Percentiles rank a stretch among this genome's conserved stretches.
phyloP scores from a whole-genome alignment of 2,113 vertebrate species.

The Bambusicola thoracicus region DNA sequence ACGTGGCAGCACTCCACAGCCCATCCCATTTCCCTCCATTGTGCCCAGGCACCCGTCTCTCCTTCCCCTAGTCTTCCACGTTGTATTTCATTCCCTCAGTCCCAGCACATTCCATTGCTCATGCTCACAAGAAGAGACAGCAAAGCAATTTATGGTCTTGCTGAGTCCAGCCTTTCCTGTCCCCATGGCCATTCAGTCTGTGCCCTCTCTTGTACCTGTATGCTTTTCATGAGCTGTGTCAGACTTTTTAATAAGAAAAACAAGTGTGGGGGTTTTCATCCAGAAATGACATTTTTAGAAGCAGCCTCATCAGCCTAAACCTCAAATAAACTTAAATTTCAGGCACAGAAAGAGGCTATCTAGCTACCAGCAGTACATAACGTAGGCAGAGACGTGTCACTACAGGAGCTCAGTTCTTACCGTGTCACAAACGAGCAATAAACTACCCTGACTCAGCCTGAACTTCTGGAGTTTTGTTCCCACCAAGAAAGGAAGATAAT shows the following conservation, averaged over 20 bases:
- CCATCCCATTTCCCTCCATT: background rate
- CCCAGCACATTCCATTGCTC: background rate
- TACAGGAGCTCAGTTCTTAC: background rate
- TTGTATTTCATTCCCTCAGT: background rate
- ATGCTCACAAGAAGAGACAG: background rate
- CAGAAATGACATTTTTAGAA: background rate
- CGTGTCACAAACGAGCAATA: conserved; percentile 10
- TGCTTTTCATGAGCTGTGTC: background rate
- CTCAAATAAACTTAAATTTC: background rate
- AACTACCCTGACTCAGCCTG: conserved; percentile 8
- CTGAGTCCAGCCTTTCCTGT: background rate
- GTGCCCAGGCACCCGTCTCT: background rate
- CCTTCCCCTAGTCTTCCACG: background rate
- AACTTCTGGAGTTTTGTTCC: background rate
- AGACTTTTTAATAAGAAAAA: background rate
- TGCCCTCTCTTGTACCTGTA: background rate
- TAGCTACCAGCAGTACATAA: background rate
- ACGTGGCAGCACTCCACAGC: background rate
- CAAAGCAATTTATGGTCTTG: background rate
- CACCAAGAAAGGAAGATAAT: background rate
- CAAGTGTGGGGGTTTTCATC: background rate
- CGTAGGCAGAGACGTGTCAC: background rate
- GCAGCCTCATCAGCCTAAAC: background rate
- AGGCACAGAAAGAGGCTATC: background rate
- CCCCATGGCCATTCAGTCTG: rapidly evolving